Evolutionary conservation across 2,888 invertebrate species (phyloP).

Genomic region (Pollenia amentaria): DNA sequence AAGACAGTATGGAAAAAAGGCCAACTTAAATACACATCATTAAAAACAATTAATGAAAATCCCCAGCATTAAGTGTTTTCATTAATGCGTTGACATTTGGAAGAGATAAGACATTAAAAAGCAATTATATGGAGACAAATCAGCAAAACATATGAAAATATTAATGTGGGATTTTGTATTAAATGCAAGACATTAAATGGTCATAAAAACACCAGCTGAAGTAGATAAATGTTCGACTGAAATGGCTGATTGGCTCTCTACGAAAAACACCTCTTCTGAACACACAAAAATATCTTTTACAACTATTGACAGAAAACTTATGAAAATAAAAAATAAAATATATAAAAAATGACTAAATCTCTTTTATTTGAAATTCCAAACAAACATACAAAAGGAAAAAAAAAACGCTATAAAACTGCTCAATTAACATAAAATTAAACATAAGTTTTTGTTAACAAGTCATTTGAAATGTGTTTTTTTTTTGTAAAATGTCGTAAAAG

Average conservation of each 20-base stretch:
- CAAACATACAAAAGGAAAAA: neutral
- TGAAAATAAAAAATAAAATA: slow-evolving; percentile 24
- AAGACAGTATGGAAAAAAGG: neutral
- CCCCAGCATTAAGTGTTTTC: slow-evolving; percentile 66
- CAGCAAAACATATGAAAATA: slow-evolving; percentile 81
- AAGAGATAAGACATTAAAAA: slow-evolving; percentile 82
- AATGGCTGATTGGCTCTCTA: slow-evolving; percentile 30
- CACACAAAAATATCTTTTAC: neutral
- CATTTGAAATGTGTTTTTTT: slow-evolving; percentile 4
- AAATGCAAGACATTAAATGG: slow-evolving; percentile 78
- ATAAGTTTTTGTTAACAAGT: slow-evolving; percentile 19
- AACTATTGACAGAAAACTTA: slow-evolving; percentile 32
- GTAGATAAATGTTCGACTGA: slow-evolving; percentile 62
- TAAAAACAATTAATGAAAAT: slow-evolving; percentile 72
- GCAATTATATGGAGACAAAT: slow-evolving; percentile 82
- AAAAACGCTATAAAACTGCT: slow-evolving; percentile 38
- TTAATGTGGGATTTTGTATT: slow-evolving; percentile 80
- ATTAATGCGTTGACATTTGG: slow-evolving; percentile 70
- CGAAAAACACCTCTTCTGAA: slow-evolving; percentile 31
- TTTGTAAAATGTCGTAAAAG: slow-evolving; percentile 11
- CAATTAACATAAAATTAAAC: slow-evolving; percentile 22
- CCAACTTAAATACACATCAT: slow-evolving; percentile 53
- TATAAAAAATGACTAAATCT: slow-evolving; percentile 35
- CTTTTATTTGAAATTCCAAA: slow-evolving; percentile 25
- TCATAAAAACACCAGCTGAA: slow-evolving; percentile 70